Evolutionary conservation across 2,113 vertebrate species (phyloP).

Genomic region (Poeciliopsis prolifica): DNA sequence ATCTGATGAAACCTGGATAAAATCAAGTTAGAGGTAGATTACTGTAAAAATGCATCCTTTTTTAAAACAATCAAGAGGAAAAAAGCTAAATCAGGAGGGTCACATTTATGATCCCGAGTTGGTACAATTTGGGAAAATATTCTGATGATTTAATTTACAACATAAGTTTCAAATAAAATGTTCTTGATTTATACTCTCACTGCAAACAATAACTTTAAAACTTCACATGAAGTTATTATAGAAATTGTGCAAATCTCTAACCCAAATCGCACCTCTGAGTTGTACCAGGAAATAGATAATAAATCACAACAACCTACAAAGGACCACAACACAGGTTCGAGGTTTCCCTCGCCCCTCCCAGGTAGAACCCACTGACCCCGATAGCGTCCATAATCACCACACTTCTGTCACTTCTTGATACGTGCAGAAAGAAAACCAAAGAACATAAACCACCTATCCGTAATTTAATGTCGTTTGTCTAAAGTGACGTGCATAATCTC

Average conservation of each 20-base stretch:
- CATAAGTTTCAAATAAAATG: no score
- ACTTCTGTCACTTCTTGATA: neutral
- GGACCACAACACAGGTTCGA: constrained; percentile 21
- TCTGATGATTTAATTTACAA: neutral
- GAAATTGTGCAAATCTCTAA: neutral
- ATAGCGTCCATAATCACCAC: neutral
- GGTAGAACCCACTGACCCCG: constrained; percentile 50
- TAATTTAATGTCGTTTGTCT: neutral
- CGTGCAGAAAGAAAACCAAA: neutral
- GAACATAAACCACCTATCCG: neutral
- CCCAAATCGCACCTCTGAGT: no score
- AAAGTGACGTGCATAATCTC: neutral
- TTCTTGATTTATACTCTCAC: no score
- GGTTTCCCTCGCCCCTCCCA: constrained; percentile 15
- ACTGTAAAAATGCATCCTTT: no score
- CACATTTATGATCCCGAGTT: no score
- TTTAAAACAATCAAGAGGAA: no score
- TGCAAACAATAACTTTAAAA: no score
- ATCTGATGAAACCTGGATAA: no score
- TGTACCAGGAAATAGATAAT: neutral
- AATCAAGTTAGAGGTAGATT: no score
- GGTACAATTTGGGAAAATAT: neutral
- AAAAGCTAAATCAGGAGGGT: no score
- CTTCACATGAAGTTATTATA: neutral
- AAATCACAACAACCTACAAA: constrained; percentile 9